Conservation (phyloP, 2,888 invertebrate species). For the Leptothorax acervorum region DNA sequence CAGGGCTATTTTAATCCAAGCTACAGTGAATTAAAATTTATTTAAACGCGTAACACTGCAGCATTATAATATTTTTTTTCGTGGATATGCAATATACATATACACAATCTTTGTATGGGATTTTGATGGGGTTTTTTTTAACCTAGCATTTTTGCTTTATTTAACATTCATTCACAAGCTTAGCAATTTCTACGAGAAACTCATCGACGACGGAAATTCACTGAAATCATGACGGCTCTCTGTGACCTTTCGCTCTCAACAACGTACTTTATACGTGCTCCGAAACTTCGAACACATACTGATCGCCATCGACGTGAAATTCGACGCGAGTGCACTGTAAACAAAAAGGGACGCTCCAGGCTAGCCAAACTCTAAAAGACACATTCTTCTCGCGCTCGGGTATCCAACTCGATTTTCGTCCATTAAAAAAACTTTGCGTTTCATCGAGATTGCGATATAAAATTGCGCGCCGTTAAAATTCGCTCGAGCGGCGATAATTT, state of each 20-base stretch:
- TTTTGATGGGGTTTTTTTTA: background rate
- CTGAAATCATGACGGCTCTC: background rate
- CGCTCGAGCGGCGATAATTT: background rate
- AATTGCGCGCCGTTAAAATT: background rate
- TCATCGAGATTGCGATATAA: background rate
- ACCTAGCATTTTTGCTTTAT: conserved; percentile 2
- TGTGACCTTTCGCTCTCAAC: background rate
- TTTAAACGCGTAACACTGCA: background rate
- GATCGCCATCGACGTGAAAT: conserved; percentile 42
- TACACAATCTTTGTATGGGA: background rate
- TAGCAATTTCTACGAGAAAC: background rate
- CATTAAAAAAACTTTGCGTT: background rate
- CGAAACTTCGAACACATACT: background rate
- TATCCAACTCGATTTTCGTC: background rate
- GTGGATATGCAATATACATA: background rate
- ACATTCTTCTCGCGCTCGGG: conserved; percentile 3
- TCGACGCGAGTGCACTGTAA: conserved; percentile 48
- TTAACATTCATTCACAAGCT: conserved; percentile 3
- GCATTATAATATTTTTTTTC: background rate
- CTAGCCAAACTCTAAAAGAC: conserved; percentile 42
- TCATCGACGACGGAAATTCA: background rate
- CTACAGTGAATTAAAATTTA: background rate
- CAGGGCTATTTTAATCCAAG: background rate
- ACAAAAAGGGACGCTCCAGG: conserved; percentile 59
- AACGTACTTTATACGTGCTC: background rate